Base-by-base conservation (phyloP, 2,797 vertebrate genomes). In the Macropodus opercularis region DNA sequence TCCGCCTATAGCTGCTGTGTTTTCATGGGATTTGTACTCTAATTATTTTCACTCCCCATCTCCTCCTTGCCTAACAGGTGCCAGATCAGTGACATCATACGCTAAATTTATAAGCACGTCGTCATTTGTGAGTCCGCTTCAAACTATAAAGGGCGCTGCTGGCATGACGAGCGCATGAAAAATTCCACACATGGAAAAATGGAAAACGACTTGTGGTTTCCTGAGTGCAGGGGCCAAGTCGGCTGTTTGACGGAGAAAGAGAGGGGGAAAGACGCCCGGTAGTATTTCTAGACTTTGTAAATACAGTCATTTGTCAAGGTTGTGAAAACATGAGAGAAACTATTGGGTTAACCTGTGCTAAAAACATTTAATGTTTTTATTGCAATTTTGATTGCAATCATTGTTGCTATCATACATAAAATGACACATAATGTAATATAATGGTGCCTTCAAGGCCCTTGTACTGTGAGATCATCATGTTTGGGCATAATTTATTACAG, bases 181-280 rank as follows among this genome's bases (percentile, higher is more conserved):
- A 75, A 91, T 91, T 93, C 91, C 90, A 91, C 91, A 90, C 81
- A 75, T 87, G 85, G 89, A 90, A 85, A 91, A 84, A 85, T 89
- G 89, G 90, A 92, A 90, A 92, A 91, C 79, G 79, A 87, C 87
- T 90, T 87, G 87, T 75, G 90, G 90, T 90, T 92, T 93, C 88
- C 89, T 85, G 85, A 87, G 84, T 55, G 75, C 75, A 75, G 84
- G 81, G 83, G 85, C 83, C 81, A 85, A 58, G 72, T 77, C 27
- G 77, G 74, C 84, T 74, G 74, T 79, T 87, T 85, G 80, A 85
- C 84, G 83, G 73, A 40, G 50, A 74, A 72, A 52, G 39, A 23
- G 34, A 31, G 21, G 23, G 23, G 23, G 2, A 22, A 44, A 23
- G n/a, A 46, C 26, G 56, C 38, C 41, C 58, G 51, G 49, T 82